These are phyloP conservation scores for Dynastes grantii DNA, from an alignment of 2,888 invertebrate genomes.

Conservation along the genomic window DNA sequence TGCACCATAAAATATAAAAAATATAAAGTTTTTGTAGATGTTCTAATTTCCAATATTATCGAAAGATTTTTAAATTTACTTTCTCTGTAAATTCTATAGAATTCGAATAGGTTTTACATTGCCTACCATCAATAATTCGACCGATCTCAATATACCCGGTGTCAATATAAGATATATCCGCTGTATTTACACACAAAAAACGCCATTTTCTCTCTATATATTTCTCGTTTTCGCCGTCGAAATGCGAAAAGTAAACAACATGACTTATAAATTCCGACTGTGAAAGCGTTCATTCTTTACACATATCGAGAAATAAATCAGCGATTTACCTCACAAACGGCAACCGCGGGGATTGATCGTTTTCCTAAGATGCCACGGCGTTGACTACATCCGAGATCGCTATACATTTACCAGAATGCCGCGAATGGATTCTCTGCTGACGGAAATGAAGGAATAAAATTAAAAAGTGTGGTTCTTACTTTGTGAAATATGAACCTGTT, in stretches of 20 bases:
- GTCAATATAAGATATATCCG: conserved; percentile 2
- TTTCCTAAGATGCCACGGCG: conserved; percentile 3
- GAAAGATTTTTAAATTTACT: too few relatives aligned
- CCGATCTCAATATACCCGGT: background rate
- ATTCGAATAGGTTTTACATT: too few relatives aligned
- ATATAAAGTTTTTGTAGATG: too few relatives aligned
- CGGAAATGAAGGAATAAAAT: conserved; percentile 14
- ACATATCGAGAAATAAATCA: conserved; percentile 22
- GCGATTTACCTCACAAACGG: conserved; percentile 3
- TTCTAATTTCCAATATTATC: too few relatives aligned
- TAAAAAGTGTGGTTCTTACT: conserved; percentile 12
- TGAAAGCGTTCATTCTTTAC: conserved; percentile 2
- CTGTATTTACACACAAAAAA: background rate
- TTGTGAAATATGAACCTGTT: conserved; percentile 1
- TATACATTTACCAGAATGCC: background rate
- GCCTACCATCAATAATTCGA: background rate
- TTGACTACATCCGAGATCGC: conserved; percentile 5
- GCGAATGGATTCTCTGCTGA: background rate
- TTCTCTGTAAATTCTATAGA: too few relatives aligned
- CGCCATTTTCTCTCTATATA: background rate
- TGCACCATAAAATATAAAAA: too few relatives aligned
- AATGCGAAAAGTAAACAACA: conserved; percentile 11
- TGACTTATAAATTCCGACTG: conserved; percentile 18
- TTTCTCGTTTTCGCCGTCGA: background rate
- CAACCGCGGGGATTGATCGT: conserved; percentile 15